Evolutionary conservation across 2,113 vertebrate species (phyloP), one percentile per base, ranked within the genome.

Genomic region (Gallinago media): DNA sequence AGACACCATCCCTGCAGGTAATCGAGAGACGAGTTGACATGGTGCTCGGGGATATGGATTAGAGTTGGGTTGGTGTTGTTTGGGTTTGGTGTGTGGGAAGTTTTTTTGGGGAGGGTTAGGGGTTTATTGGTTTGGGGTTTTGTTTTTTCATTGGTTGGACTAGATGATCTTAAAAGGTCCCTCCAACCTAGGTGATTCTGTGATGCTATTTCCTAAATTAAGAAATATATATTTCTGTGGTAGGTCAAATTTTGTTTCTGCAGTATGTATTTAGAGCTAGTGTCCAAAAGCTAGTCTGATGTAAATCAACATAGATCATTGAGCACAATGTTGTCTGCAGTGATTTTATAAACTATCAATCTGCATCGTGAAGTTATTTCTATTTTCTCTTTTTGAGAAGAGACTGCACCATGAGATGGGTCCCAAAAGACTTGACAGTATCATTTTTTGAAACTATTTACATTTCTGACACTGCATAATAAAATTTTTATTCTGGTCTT

Each of bases 401-500:
- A 82, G n/a, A 21, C 29, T 82, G 46, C 27, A 65, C 54, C 38
- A 47, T 49, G 44, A 73, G 82, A 88, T 38, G 18, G 36, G 36
- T 84, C 77, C 50, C n/a, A 2, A 81, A 83, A 73, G 40, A 68
- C 92, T 92, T 74, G 63, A 67, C 32, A 93, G 42, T 85, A 97
- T 97, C 80, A 91, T 88, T 96, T 85, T 85, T 58, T 74, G 89
- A 96, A 98, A 92, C 72, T 95, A 94, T 96, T 97, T 96, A 96
- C 94, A 94, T 97, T 98, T 85, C 85, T 97, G 86, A 94, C 80
- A 92, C 67, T 42, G 12, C 52, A 82, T 95, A 87, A 92, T 97
- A 97, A 96, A 50, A 92, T 92, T 97, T 94, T 98, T 96, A 97
- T 95, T 96, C 72, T 93, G 44, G 94, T 97, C 84, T 97, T 97